phyloP scores from a whole-genome alignment of 2,888 invertebrate species.

The Cheilosia scutellata region DNA sequence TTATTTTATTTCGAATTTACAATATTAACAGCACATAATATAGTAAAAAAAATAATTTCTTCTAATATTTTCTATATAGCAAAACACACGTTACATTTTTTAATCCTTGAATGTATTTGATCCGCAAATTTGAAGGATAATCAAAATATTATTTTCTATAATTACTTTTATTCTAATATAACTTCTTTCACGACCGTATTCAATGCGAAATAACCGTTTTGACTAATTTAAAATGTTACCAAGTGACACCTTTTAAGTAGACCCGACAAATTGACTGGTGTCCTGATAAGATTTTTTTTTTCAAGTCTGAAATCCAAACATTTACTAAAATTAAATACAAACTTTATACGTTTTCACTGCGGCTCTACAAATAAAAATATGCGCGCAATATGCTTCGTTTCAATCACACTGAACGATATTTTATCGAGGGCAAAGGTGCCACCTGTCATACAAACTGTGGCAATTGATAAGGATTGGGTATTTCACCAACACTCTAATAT shows the following conservation, averaged over 20 bases:
- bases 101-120: no score
- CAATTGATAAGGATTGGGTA: constrained; percentile 56
- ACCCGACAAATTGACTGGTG: constrained; percentile 2
- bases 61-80: no score
- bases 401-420: constrained; percentile 40
- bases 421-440: constrained; percentile 51
- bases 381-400: constrained; percentile 63
- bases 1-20: no score
- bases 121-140: no score
- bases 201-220: background rate
- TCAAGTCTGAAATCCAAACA: constrained; percentile 7
- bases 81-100: no score
- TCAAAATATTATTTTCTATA: no score
- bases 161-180: background rate
- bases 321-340: background rate
- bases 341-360: background rate
- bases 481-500: constrained; percentile 15
- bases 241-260: constrained; percentile 25
- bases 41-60: no score
- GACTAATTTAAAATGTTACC: constrained; percentile 38
- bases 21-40: no score
- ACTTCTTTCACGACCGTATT: background rate
- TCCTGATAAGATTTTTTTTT: constrained; percentile 8
- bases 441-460: constrained; percentile 62
- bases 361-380: background rate